Evolutionary conservation across 2,888 invertebrate genomes (phyloP).

Genomic region (Tinea semifulvella): DNA sequence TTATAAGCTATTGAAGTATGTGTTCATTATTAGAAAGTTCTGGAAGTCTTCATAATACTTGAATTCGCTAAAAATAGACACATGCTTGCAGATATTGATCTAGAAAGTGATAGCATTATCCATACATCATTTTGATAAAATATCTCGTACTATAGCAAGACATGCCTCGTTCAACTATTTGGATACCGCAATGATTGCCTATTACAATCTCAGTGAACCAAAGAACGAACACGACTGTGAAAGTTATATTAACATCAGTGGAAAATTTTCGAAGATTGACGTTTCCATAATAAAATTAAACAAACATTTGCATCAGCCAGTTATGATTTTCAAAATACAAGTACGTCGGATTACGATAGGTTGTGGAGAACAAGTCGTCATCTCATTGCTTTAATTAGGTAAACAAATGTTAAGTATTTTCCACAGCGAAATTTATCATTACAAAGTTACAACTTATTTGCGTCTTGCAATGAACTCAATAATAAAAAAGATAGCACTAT

Average conservation of each 20-base stretch:
- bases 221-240: constrained; percentile 8
- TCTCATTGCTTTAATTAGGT: background rate
- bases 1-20: too few species aligned
- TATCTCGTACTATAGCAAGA: background rate
- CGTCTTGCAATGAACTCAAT: constrained; percentile 5
- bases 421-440: background rate
- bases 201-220: constrained; percentile 8
- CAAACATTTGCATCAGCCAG: background rate
- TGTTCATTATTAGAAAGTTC: too few species aligned
- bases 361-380: too few species aligned
- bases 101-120: background rate
- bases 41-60: too few species aligned
- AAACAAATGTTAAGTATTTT: background rate
- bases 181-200: constrained; percentile 9
- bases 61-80: too few species aligned
- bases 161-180: constrained; percentile 1
- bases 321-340: constrained; percentile 5
- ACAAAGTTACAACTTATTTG: constrained; percentile 2
- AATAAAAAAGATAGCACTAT: constrained; percentile 7
- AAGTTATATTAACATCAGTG: constrained; percentile 1
- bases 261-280: constrained; percentile 5
- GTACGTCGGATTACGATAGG: too few species aligned
- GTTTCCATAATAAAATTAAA: background rate
- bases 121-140: constrained; percentile 4
- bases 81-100: too few species aligned